A percentile compares a stretch with the other conserved stretches of the same genome.
Evolutionary conservation across 2,888 invertebrate genomes (phyloP).

Genomic region (Epinotia ramella): DNA sequence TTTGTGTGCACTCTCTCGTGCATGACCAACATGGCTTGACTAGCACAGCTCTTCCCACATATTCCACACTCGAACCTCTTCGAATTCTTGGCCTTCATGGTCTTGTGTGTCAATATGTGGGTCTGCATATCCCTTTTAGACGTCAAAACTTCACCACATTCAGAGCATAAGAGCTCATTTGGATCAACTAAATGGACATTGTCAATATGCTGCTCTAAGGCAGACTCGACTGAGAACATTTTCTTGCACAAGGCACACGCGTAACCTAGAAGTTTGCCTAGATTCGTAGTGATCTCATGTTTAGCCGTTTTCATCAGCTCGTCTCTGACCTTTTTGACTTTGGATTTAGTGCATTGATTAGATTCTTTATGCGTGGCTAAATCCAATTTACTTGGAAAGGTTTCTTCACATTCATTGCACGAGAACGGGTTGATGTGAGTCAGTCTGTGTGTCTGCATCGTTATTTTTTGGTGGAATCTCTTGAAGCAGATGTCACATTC

Average conservation of each 20-base stretch:
- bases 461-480: constrained; percentile 79
- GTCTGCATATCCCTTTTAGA: constrained; percentile 69
- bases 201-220: constrained; percentile 77
- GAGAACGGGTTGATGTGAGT: constrained; percentile 73
- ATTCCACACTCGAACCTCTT: constrained; percentile 76
- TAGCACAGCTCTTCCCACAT: constrained; percentile 79
- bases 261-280: constrained; percentile 74
- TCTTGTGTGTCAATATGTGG: constrained; percentile 67
- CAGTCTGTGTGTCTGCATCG: constrained; percentile 80
- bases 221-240: constrained; percentile 78
- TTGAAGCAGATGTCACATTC: constrained; percentile 80
- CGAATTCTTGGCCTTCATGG: constrained; percentile 58
- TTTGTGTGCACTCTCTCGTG: constrained; percentile 82
- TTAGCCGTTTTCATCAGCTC: constrained; percentile 78
- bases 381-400: constrained; percentile 64
- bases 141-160: constrained; percentile 73
- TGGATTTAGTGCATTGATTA: constrained; percentile 65
- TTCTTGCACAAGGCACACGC: constrained; percentile 79
- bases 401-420: constrained; percentile 71
- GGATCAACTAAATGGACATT: constrained; percentile 71
- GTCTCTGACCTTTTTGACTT: constrained; percentile 68
- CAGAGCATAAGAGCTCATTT: constrained; percentile 67
- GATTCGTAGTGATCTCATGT: constrained; percentile 73
- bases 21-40: constrained; percentile 81
- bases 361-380: constrained; percentile 66